A percentile compares a stretch with the other conserved stretches of the same genome.
phyloP scores from a whole-genome alignment of 2,113 vertebrate genomes.

The Castor canadensis region DNA sequence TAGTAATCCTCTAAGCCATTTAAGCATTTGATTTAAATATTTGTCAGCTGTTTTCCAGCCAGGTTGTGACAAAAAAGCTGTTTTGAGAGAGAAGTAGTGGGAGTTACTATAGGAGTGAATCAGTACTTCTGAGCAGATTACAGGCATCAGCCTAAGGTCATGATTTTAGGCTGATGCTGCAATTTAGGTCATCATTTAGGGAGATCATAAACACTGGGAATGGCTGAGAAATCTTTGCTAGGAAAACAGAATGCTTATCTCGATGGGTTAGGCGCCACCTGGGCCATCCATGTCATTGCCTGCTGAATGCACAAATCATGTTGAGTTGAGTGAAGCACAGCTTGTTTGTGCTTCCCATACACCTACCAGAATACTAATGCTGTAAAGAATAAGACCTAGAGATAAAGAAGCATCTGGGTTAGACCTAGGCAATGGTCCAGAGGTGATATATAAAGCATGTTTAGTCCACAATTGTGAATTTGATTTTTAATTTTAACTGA shows the following conservation, averaged over 20 bases:
- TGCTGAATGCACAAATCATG: background rate
- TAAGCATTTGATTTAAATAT: slow-evolving; percentile 49
- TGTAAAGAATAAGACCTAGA: background rate
- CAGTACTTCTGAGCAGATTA: background rate
- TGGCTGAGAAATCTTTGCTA: background rate
- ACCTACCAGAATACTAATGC: background rate
- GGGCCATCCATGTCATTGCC: background rate
- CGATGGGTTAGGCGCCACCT: background rate
- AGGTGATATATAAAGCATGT: background rate
- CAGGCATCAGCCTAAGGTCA: slow-evolving; percentile 2
- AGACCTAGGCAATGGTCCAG: slow-evolving; percentile 54
- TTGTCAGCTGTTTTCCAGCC: slow-evolving; percentile 61
- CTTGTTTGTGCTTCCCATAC: background rate
- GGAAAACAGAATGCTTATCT: slow-evolving; percentile 40
- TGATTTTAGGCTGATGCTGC: slow-evolving; percentile 21
- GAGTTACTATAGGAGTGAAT: slow-evolving; percentile 32
- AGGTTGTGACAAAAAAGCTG: slow-evolving; percentile 33
- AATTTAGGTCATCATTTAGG: background rate
- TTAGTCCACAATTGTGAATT: slow-evolving; percentile 38
- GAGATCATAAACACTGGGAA: background rate
- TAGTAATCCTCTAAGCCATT: slow-evolving; percentile 63
- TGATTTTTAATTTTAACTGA: slow-evolving; percentile 69
- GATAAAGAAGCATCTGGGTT: slow-evolving; percentile 25
- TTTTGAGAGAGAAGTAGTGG: slow-evolving; percentile 9
- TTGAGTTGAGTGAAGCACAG: slow-evolving; percentile 13